Conservation (phyloP, 2,888 invertebrate species). For the Polietes domitor region DNA sequence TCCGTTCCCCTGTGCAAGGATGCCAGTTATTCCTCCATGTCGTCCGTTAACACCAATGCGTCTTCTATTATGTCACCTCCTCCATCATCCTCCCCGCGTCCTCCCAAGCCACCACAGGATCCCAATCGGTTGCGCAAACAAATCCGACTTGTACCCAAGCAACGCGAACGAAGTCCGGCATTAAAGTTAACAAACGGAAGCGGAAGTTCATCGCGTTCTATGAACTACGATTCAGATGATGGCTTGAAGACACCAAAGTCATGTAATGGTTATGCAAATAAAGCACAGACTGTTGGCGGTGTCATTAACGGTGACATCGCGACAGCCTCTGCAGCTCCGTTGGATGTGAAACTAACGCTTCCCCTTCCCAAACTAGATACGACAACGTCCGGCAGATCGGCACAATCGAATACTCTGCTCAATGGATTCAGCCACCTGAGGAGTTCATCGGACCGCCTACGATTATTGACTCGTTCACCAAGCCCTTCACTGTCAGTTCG, state of each 20-base stretch:
- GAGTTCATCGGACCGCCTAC: slow-evolving; percentile 70
- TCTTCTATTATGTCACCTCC: slow-evolving; percentile 55
- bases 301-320: slow-evolving; percentile 24
- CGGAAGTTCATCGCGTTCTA: slow-evolving; percentile 37
- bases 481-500: slow-evolving; percentile 81
- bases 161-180: slow-evolving; percentile 73
- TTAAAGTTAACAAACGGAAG: slow-evolving; percentile 37
- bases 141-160: slow-evolving; percentile 71
- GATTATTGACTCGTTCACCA: slow-evolving; percentile 82
- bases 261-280: slow-evolving; percentile 42
- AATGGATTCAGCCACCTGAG: slow-evolving; percentile 16
- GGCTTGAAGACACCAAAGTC: slow-evolving; percentile 55
- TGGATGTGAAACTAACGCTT: slow-evolving; percentile 74
- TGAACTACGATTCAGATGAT: slow-evolving; percentile 68
- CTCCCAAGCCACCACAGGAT: slow-evolving; percentile 76
- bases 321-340: slow-evolving; percentile 70
- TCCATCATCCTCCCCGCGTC: slow-evolving; percentile 69
- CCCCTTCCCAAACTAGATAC: slow-evolving; percentile 71
- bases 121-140: slow-evolving; percentile 75
- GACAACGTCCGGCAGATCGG: not conserved
- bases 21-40: slow-evolving; percentile 72
- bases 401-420: slow-evolving; percentile 25
- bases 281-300: slow-evolving; percentile 54
- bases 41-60: slow-evolving; percentile 67
- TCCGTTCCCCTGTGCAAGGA: slow-evolving; percentile 50